A percentile compares a stretch with the other conserved stretches of the same genome.
phyloP scores from a whole-genome alignment of 2,797 vertebrate species.

The Sebastes hopkinsi region DNA sequence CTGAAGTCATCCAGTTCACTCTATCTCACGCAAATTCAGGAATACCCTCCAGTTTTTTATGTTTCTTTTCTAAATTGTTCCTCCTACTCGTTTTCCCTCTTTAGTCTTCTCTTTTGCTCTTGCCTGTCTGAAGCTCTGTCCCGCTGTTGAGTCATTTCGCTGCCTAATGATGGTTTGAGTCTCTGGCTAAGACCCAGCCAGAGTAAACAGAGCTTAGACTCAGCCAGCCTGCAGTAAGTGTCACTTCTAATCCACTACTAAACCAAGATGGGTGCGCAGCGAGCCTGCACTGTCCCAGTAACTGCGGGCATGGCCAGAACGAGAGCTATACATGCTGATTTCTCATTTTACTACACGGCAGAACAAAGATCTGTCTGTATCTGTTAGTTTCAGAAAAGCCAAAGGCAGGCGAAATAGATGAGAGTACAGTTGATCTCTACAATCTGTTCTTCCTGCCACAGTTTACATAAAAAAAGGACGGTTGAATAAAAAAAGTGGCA shows the following conservation, averaged over 20 bases:
- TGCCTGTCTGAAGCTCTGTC: constrained; percentile 23
- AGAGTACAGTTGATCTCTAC: background rate
- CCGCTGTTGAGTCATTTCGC: constrained; percentile 61
- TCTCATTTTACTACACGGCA: constrained; percentile 33
- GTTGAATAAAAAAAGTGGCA: background rate
- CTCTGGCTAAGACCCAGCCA: constrained; percentile 55
- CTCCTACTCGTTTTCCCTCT: constrained; percentile 17
- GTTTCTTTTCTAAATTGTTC: background rate
- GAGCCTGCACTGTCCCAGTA: constrained; percentile 43
- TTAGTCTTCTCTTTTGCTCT: background rate
- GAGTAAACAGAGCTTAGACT: constrained; percentile 71
- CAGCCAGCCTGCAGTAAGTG: constrained; percentile 72
- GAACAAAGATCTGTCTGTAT: constrained; percentile 25
- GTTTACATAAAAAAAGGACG: background rate
- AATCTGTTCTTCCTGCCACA: constrained; percentile 21
- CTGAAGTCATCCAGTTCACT: constrained; percentile 22
- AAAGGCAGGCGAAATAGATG: background rate
- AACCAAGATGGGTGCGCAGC: constrained; percentile 50
- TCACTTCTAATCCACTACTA: constrained; percentile 71
- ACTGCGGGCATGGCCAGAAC: constrained; percentile 8
- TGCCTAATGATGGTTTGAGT: constrained; percentile 70
- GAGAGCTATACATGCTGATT: constrained; percentile 10
- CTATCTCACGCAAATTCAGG: constrained; percentile 24
- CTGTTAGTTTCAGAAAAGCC: constrained; percentile 21
- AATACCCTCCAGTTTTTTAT: constrained; percentile 32